Percentiles rank a stretch among this genome's conserved stretches.
phyloP scores from a whole-genome alignment of 2,888 invertebrate genomes.

The Cinara cedri region DNA sequence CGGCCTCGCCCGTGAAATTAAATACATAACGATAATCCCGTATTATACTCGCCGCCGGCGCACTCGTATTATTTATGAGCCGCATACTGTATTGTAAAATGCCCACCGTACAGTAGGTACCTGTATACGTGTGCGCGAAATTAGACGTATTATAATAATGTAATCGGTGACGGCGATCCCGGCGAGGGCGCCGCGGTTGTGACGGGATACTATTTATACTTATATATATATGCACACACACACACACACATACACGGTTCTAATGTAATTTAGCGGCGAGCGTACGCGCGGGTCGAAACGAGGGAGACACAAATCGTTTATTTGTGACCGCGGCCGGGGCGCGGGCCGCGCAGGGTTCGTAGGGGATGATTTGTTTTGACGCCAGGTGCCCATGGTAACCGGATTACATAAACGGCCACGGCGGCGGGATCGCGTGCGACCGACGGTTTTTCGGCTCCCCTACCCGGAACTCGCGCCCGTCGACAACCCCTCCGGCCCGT shows the following conservation, averaged over 20 bases:
- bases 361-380: constrained; percentile 57
- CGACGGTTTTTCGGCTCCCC: constrained; percentile 25
- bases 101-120: too few species aligned
- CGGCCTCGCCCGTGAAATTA: too few species aligned
- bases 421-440: constrained; percentile 43
- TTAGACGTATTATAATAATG: background rate
- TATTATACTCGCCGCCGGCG: too few species aligned
- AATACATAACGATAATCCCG: too few species aligned
- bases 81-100: too few species aligned
- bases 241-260: background rate
- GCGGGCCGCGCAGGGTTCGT: background rate
- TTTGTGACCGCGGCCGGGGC: constrained; percentile 23
- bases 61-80: too few species aligned
- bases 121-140: background rate
- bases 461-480: background rate
- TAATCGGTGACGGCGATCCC: too few species aligned
- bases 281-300: background rate
- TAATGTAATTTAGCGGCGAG: too few species aligned
- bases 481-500: background rate
- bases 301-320: constrained; percentile 55
- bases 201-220: background rate
- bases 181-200: too few species aligned
- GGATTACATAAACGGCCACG: constrained; percentile 39
- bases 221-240: background rate
- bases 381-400: constrained; percentile 52